These are phyloP conservation scores for Magallana gigas DNA, from an alignment of 1,140 invertebrate species.

Conservation along the genomic window DNA sequence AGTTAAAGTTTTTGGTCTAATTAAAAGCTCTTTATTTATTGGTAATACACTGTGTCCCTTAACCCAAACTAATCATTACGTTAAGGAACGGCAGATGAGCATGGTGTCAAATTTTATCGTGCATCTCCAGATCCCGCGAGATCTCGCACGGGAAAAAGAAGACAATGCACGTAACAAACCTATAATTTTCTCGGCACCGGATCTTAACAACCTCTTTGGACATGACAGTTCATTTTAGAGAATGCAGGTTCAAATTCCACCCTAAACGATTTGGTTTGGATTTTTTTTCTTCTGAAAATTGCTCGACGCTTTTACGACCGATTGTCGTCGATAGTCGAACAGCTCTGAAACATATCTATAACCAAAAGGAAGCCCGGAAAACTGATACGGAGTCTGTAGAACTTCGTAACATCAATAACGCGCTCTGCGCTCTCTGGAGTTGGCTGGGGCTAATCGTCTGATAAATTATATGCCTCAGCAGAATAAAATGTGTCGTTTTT, in stretches of 20 bases:
- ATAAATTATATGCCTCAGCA: conserved; percentile 34
- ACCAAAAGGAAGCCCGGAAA: conserved; percentile 18
- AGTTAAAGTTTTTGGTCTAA: too few species aligned
- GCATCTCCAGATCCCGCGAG: conserved; percentile 20
- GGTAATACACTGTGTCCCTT: neutral
- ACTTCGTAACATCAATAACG: conserved; percentile 12
- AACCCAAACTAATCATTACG: neutral
- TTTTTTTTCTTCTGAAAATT: neutral
- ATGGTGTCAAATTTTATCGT: conserved; percentile 22
- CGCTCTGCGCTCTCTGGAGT: conserved; percentile 7
- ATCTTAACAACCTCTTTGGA: conserved; percentile 33
- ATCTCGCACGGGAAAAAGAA: conserved; percentile 29
- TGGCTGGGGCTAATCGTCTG: conserved; percentile 13
- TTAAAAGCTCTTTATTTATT: too few species aligned
- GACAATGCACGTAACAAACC: conserved; percentile 29
- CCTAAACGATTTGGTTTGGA: conserved; percentile 25
- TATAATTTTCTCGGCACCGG: conserved; percentile 35
- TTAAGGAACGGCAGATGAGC: conserved; percentile 11
- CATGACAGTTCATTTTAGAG: conserved; percentile 35
- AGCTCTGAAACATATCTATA: conserved; percentile 17
- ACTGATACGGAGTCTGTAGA: conserved; percentile 9
- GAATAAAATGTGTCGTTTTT: conserved; percentile 36
- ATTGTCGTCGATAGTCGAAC: neutral
- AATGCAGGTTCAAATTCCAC: conserved; percentile 35
- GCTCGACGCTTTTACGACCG: conserved; percentile 22